These are phyloP conservation scores for Lasioglossum leucozonium DNA, from an alignment of 2,888 invertebrate species.

Conservation along the genomic window DNA sequence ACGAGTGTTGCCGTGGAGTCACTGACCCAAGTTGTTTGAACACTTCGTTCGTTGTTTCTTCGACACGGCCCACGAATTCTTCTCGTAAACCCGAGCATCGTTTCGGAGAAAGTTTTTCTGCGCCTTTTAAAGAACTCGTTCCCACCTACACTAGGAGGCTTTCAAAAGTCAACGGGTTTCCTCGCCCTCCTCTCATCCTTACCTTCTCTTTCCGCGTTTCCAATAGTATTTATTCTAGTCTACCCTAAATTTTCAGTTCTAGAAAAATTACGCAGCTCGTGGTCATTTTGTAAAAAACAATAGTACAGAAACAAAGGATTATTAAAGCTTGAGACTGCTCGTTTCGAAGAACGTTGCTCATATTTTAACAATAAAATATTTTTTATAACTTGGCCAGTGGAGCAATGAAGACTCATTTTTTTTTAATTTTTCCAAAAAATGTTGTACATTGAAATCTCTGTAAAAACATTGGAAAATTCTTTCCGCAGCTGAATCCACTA, in stretches of 20 bases:
- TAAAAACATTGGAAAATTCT: too few species aligned
- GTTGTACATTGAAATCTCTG: too few species aligned
- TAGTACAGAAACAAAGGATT: too few species aligned
- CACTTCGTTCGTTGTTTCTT: constrained; percentile 65
- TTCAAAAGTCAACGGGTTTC: not conserved
- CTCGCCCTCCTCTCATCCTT: not conserved
- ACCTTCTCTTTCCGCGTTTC: not conserved
- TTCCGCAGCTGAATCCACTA: too few species aligned
- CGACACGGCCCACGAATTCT: constrained; percentile 34
- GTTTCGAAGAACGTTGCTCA: too few species aligned
- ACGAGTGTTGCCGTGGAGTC: constrained; percentile 70
- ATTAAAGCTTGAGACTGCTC: too few species aligned
- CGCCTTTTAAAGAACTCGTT: not conserved
- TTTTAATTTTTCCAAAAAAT: too few species aligned
- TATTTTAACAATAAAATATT: too few species aligned
- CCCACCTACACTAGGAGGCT: constrained; percentile 9
- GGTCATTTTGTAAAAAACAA: too few species aligned
- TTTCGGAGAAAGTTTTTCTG: constrained; percentile 38
- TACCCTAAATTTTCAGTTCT: too few species aligned
- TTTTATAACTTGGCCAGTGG: too few species aligned
- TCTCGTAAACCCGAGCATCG: constrained; percentile 20
- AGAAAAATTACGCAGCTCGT: not conserved
- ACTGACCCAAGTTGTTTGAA: constrained; percentile 73
- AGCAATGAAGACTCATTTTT: too few species aligned
- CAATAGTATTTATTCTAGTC: not conserved